Evolutionary conservation across 2,113 vertebrate species (phyloP), one percentile per base, ranked within the genome.

Genomic region (Corydoras maculifer): DNA sequence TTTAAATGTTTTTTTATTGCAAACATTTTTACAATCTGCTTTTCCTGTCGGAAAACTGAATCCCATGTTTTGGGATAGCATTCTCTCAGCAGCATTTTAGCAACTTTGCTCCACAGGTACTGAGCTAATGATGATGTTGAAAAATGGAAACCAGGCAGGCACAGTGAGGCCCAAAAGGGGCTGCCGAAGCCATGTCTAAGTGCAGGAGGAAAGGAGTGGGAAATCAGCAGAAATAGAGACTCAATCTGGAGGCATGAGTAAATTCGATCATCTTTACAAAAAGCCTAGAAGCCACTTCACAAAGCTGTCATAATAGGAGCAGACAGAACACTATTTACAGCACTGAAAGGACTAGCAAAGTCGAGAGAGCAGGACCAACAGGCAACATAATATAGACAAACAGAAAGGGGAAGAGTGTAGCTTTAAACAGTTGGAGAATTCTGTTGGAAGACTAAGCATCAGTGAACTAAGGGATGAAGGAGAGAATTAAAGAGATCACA

Each of bases 21-120:
- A 43, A 43, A 43, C 60, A 43, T 32, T 15, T 50, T 69, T 61
- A 8, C 63, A 64, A 62, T 59, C 65, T 63, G 54, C 64, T 14
- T 62, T 30, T 31, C 69, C 57, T 62, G 68, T 43, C 35, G 7
- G 35, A 43, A 43, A 43, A 43, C 35, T 43, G 35, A 43, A 43
- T 43, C 18, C 18, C 35, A 43, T 43, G 35, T 43, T 43, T 43
- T 43, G 35, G 35, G 7, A 43, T 43, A 2, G 35, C 35, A 43
- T 43, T 43, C 35, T 43, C 35, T 43, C 51, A 3, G 3, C 51
- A 53, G 13, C 3, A 12, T 53, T 2, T 53, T 53, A 53, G 51
- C 13, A 14, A 53, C 1, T 12, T 12, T 12, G 51, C 51, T 5
- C 13, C 51, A 14, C 51, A 53, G 13, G 9, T 53, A 14, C 51